phyloP scores from a whole-genome alignment of 2,113 vertebrate species.

The Burhinus oedicnemus region DNA sequence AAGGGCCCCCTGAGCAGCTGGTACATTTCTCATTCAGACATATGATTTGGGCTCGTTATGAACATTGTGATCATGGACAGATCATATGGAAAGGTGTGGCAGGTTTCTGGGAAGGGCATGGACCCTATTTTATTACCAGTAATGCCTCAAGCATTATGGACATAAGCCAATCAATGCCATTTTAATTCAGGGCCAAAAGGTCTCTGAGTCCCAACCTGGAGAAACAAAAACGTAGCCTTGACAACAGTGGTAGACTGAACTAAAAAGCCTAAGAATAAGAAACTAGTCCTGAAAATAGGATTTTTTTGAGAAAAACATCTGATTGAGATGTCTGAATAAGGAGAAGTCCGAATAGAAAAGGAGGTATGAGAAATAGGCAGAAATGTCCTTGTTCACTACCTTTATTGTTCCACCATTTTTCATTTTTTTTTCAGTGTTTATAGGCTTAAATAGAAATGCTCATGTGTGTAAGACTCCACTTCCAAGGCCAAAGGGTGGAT shows the following conservation, averaged over 20 bases:
- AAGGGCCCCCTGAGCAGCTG: neutral
- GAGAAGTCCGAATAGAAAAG: neutral
- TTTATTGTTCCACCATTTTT: neutral
- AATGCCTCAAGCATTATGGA: neutral
- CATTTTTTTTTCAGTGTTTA: fast-evolving
- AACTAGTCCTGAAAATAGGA: neutral
- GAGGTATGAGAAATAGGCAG: neutral
- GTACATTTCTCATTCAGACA: neutral
- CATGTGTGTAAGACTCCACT: neutral
- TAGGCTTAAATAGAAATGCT: neutral
- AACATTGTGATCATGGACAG: neutral
- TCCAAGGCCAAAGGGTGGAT: neutral
- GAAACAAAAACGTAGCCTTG: neutral
- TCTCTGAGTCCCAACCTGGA: neutral
- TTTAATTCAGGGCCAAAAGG: neutral
- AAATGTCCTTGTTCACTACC: neutral
- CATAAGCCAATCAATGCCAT: neutral
- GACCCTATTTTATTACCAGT: neutral
- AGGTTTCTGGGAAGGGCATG: neutral
- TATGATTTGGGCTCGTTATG: neutral
- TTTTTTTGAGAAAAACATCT: neutral
- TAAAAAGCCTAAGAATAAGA: neutral
- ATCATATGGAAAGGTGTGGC: neutral
- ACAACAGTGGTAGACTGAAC: neutral
- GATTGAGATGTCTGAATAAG: neutral